A percentile compares a stretch with the other conserved stretches of the same genome.
Conservation (phyloP, 1,140 invertebrate species). For the Antheraea pernyi region DNA sequence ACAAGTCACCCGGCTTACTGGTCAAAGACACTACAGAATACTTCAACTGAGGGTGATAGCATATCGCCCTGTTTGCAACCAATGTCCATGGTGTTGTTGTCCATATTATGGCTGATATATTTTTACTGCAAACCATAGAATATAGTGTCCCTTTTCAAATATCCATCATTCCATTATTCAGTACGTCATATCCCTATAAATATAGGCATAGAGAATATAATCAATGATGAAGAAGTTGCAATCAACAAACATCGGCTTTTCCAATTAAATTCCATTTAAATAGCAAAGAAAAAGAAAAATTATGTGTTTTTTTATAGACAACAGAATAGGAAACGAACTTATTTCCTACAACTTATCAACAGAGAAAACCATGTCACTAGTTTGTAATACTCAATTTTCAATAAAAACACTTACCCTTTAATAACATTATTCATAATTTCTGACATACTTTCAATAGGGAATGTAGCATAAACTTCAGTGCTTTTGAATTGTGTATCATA, state of each 20-base stretch:
- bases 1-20: constrained; percentile 71
- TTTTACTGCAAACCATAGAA: constrained; percentile 41
- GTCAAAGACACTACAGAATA: constrained; percentile 82
- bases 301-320: too few species aligned
- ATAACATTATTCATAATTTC: constrained; percentile 33
- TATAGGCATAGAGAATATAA: too few species aligned
- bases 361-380: too few species aligned
- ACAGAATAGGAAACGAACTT: too few species aligned
- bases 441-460: constrained; percentile 76
- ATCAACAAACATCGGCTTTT: too few species aligned
- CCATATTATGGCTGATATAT: constrained; percentile 90
- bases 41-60: constrained; percentile 77
- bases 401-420: constrained; percentile 42
- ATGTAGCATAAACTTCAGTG: constrained; percentile 84
- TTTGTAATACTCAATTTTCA: neutral
- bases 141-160: too few species aligned
- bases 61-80: constrained; percentile 92
- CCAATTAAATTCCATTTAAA: too few species aligned
- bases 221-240: too few species aligned
- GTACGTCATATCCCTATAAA: too few species aligned
- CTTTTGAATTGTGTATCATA: constrained; percentile 92
- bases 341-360: too few species aligned
- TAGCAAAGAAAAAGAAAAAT: too few species aligned
- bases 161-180: too few species aligned
- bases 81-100: constrained; percentile 99